Evolutionary conservation across 2,888 invertebrate species (phyloP).

Genomic region (Beris chalybata): DNA sequence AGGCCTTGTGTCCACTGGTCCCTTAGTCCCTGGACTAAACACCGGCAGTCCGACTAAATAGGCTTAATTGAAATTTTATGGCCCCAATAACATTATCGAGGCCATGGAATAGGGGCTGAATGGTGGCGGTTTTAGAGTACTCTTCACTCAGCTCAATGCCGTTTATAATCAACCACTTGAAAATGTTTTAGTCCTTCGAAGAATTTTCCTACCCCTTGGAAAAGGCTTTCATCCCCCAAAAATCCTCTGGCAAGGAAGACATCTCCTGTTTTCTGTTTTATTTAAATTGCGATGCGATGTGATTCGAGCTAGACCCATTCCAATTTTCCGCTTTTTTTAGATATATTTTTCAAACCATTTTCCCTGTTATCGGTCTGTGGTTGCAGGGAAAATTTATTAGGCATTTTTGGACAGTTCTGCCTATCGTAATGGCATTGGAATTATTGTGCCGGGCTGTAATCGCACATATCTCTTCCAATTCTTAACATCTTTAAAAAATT

Average conservation of each 20-base stretch:
- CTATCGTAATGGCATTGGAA: no score
- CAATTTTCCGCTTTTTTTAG: no score
- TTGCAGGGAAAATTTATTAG: conserved; percentile 13
- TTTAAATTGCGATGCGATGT: conserved; percentile 18
- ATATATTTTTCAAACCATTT: no score
- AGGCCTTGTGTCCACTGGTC: background rate
- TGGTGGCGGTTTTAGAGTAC: background rate
- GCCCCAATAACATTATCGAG: conserved; percentile 18
- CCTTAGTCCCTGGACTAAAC: background rate
- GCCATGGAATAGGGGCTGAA: background rate
- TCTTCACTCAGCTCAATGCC: background rate
- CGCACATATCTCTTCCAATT: no score
- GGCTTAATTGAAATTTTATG: conserved; percentile 31
- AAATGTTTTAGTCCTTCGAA: background rate
- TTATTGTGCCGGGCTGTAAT: no score
- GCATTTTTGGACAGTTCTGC: conserved; percentile 1
- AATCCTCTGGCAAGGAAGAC: background rate
- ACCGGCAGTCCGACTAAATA: background rate
- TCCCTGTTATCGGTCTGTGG: conserved; percentile 5
- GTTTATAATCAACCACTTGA: background rate
- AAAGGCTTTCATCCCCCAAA: no score
- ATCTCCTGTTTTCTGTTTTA: conserved; percentile 13
- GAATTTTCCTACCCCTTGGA: background rate
- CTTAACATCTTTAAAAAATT: conserved; percentile 26
- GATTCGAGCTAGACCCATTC: background rate